Conservation (phyloP, 2,888 invertebrate genomes). For the Standfussiana lucernea region DNA sequence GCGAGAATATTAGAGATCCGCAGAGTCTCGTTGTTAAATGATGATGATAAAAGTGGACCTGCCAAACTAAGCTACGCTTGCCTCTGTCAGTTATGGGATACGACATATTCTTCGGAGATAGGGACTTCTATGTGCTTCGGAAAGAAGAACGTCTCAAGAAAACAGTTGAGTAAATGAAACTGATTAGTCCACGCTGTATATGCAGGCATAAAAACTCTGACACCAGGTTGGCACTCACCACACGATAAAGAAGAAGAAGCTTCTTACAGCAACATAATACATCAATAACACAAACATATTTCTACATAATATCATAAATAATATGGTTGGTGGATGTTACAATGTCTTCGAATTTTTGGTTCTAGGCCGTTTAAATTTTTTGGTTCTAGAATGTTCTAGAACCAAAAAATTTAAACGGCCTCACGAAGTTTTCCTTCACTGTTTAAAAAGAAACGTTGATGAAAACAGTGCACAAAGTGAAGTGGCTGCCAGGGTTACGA, state of each 20-base stretch:
- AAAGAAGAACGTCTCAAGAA: neutral
- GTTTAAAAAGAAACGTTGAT: neutral
- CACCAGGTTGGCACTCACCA: too few species aligned
- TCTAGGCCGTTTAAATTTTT: too few species aligned
- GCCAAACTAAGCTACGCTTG: neutral
- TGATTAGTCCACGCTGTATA: too few species aligned
- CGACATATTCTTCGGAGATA: neutral
- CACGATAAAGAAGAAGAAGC: too few species aligned
- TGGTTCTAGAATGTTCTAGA: too few species aligned
- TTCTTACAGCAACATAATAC: too few species aligned
- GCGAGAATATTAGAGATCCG: neutral
- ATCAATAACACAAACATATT: too few species aligned
- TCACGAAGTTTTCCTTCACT: neutral
- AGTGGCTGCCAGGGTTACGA: neutral
- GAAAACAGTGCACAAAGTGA: neutral
- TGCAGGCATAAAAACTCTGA: too few species aligned
- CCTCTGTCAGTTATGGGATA: neutral
- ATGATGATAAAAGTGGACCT: neutral
- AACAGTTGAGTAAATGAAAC: too few species aligned
- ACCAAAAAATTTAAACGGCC: too few species aligned
- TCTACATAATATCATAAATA: too few species aligned
- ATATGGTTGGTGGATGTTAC: too few species aligned
- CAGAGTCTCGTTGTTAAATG: neutral
- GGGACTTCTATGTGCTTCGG: neutral
- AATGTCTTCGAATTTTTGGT: neutral